Evolutionary conservation across 2,888 invertebrate species (phyloP).

Genomic region (Incurvaria masculella): DNA sequence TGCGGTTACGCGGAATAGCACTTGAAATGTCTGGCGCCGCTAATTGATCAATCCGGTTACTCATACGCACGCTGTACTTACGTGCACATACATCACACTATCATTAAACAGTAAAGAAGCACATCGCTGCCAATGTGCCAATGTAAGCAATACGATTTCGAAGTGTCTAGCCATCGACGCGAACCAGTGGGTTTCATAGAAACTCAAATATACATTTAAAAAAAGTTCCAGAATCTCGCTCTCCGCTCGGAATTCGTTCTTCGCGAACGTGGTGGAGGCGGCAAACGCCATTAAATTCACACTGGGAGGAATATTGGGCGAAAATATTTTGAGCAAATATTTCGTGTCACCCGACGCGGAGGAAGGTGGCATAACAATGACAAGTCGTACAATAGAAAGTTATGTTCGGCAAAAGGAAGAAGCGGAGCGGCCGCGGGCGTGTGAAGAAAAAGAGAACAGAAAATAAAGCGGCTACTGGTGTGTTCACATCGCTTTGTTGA

Average conservation of each 20-base stretch:
- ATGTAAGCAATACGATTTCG: too few species aligned
- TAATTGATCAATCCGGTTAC: too few species aligned
- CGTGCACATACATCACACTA: too few species aligned
- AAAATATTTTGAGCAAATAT: slow-evolving; percentile 22
- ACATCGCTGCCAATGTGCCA: too few species aligned
- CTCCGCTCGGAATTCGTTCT: background rate
- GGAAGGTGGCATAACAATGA: slow-evolving; percentile 33
- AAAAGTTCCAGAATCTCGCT: background rate
- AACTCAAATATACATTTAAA: background rate
- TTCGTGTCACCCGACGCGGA: slow-evolving; percentile 17
- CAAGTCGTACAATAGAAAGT: slow-evolving; percentile 38
- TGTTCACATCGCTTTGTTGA: too few species aligned
- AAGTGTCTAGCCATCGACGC: too few species aligned
- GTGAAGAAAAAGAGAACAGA: slow-evolving; percentile 37
- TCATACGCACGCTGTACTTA: too few species aligned
- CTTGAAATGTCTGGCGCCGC: too few species aligned
- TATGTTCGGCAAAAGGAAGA: slow-evolving; percentile 36
- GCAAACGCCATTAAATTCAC: background rate
- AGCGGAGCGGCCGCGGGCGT: slow-evolving; percentile 25
- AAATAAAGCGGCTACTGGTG: slow-evolving; percentile 11
- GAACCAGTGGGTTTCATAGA: background rate
- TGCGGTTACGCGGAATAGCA: too few species aligned
- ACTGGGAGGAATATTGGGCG: background rate
- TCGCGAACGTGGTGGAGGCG: background rate
- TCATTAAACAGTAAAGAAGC: too few species aligned